phyloP scores from a whole-genome alignment of 2,888 invertebrate species.

The Andrena bucephala region DNA sequence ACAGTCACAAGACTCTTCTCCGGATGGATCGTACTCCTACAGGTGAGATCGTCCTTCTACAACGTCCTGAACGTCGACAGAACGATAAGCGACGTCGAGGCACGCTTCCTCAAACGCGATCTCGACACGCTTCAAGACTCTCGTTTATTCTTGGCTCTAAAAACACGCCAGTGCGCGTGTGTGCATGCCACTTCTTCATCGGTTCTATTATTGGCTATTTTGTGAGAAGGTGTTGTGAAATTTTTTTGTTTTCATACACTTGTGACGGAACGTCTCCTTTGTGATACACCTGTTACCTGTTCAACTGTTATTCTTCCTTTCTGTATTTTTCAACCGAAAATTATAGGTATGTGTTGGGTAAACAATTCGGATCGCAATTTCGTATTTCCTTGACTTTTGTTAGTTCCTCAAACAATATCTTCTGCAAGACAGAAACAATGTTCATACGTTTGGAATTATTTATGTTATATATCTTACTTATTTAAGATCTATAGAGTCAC shows the following conservation, averaged over 20 bases:
- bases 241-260: not conserved
- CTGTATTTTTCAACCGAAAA: too few species aligned
- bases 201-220: constrained; percentile 8
- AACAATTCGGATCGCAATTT: too few species aligned
- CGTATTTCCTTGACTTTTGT: too few species aligned
- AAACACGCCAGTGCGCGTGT: constrained; percentile 29
- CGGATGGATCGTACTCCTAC: constrained; percentile 83
- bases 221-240: not conserved
- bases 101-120: constrained; percentile 64
- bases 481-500: too few species aligned
- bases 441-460: too few species aligned
- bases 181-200: constrained; percentile 24
- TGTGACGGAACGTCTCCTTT: too few species aligned
- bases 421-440: too few species aligned
- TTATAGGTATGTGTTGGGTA: too few species aligned
- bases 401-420: too few species aligned
- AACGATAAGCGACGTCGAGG: constrained; percentile 49
- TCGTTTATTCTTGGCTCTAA: constrained; percentile 47
- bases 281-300: too few species aligned
- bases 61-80: constrained; percentile 42
- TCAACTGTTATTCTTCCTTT: too few species aligned
- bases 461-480: too few species aligned
- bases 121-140: constrained; percentile 69
- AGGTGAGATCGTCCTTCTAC: constrained; percentile 78
- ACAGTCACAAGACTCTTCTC: constrained; percentile 80